Evolutionary conservation across 2,888 invertebrate species (phyloP), one percentile per base, ranked within the genome.

Genomic region (Drosophila percnosoma): DNA sequence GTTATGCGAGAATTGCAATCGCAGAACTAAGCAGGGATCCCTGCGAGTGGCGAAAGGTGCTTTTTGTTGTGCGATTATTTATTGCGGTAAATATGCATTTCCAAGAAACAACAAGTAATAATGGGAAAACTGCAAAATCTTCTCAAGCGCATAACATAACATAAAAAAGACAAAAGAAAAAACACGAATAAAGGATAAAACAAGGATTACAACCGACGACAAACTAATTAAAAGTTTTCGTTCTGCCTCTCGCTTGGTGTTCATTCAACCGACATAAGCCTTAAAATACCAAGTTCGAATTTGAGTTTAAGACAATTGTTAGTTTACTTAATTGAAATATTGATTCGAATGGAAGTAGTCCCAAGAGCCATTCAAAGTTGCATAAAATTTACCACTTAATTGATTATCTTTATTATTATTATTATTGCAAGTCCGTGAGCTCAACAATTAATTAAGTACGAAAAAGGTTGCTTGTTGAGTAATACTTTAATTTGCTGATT

Each of bases 211-310:
- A 45, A 15, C 4, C 8, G 8, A 15, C 27, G 15, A 58, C 7
- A 36, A 58, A 21, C n/a, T n/a, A 57, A 42, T 57, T 58, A 36
- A 52, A 66, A 66, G 8, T 45, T 24, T 15, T 24, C 13, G 15
- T 24, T 10, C 5, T 15, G 36, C 11, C 36, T 48, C n/a, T 13
- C 24, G 27, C 3, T 21, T 53, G 13, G 21, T 10, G 18, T 54
- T 18, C 24, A 18, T 10, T 53, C 15, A 15, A 15, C 13, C 45
- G 13, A 45, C 4, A 7, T 15, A 15, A 15, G 15, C 15, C 15
- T 8, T 45, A 5, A 54, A 24, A 18, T 36, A 4, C 2, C 21
- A 24, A 24, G 15, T 8, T 15, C 4, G 15, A 45, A 15, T 24
- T 45, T 24, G 15, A 45, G 45, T 24, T 24, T 15, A 24, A 24